These are phyloP conservation scores for Melikaiella ostensackeni DNA, from an alignment of 2,888 invertebrate genomes.

Conservation along the genomic window DNA sequence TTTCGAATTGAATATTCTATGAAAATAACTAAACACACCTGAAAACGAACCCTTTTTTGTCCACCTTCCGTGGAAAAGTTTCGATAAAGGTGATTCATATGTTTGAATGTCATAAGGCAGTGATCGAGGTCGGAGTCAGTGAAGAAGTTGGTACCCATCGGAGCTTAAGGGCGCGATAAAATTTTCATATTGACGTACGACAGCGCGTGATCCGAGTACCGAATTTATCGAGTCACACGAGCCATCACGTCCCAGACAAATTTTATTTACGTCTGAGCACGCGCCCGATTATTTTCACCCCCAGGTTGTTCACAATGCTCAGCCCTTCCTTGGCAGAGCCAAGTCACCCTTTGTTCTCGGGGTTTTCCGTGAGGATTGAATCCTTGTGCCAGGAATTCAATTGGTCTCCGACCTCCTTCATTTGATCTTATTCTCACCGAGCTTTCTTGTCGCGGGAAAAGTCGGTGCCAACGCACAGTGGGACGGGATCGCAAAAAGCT, in stretches of 20 bases:
- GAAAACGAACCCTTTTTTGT: background rate
- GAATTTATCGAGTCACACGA: slow-evolving; percentile 58
- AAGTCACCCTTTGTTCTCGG: slow-evolving; percentile 35
- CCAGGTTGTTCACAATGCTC: slow-evolving; percentile 48
- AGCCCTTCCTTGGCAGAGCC: slow-evolving; percentile 42
- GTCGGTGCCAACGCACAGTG: background rate
- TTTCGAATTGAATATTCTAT: too few species aligned
- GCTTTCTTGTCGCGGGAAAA: slow-evolving; percentile 4
- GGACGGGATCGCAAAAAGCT: too few species aligned
- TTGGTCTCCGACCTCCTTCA: slow-evolving; percentile 52
- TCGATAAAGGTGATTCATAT: background rate
- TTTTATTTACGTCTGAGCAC: slow-evolving; percentile 59
- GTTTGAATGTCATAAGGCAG: background rate
- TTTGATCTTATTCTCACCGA: slow-evolving; percentile 40
- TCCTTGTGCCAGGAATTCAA: slow-evolving; percentile 60
- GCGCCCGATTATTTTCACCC: slow-evolving; percentile 56
- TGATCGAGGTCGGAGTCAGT: slow-evolving; percentile 5
- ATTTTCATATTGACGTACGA: slow-evolving; percentile 54
- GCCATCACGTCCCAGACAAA: slow-evolving; percentile 59
- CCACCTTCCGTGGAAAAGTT: background rate
- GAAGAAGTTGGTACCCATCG: background rate
- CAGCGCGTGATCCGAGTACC: slow-evolving; percentile 60
- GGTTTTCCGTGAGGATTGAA: slow-evolving; percentile 58
- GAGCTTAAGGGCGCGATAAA: slow-evolving; percentile 51
- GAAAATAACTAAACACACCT: too few species aligned